A percentile compares a stretch with the other conserved stretches of the same genome.
phyloP scores from a whole-genome alignment of 2,888 invertebrate species.

The Tetranychus truncatus region DNA sequence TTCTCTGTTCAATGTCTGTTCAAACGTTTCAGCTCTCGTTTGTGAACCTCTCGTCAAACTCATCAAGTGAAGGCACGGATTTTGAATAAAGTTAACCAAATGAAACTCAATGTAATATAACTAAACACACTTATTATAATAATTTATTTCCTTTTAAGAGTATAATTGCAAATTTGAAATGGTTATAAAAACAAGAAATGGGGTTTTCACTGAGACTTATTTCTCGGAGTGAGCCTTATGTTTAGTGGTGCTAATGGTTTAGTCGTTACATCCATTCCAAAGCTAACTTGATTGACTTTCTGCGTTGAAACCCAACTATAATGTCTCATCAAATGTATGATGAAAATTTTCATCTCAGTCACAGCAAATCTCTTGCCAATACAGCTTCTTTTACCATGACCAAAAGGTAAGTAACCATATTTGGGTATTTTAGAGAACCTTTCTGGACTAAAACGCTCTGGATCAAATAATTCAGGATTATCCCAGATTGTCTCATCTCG shows the following conservation, averaged over 20 bases:
- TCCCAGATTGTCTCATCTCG: slow-evolving; percentile 42
- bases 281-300: neutral
- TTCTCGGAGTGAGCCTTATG: neutral
- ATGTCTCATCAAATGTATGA: neutral
- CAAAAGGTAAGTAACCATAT: slow-evolving; percentile 13
- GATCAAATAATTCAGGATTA: slow-evolving; percentile 41
- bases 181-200: too few species aligned
- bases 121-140: too few species aligned
- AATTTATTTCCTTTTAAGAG: too few species aligned
- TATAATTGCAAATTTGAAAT: too few species aligned
- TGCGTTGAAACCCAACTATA: neutral
- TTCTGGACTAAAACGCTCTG: slow-evolving; percentile 34
- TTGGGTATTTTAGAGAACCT: neutral
- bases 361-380: slow-evolving; percentile 11
- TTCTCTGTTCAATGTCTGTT: too few species aligned
- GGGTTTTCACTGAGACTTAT: neutral
- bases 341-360: slow-evolving; percentile 6
- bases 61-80: too few species aligned
- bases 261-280: neutral
- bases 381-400: slow-evolving; percentile 8
- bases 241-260: neutral
- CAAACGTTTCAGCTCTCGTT: too few species aligned
- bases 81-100: too few species aligned
- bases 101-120: too few species aligned
- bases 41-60: too few species aligned